Percentiles rank a stretch among this genome's conserved stretches.
These are phyloP conservation scores for Oxygymnocypris stewartii DNA, from an alignment of 2,113 vertebrate genomes.

Conservation along the genomic window DNA sequence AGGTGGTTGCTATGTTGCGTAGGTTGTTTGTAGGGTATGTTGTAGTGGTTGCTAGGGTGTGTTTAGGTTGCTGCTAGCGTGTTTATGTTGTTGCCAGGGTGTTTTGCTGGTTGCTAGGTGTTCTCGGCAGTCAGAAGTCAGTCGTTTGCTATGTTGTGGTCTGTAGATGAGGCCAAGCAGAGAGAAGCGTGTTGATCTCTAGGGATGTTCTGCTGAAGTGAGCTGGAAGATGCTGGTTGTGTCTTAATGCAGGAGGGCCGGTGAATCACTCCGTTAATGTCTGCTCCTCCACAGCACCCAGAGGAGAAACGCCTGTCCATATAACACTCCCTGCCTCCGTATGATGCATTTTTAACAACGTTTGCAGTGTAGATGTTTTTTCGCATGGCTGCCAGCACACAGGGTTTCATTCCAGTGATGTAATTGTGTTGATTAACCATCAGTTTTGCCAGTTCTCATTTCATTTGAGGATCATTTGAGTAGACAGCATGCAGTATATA, in stretches of 20 bases:
- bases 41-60: no score
- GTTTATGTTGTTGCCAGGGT: neutral
- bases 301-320: neutral
- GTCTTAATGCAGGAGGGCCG: neutral
- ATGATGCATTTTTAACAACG: conserved; percentile 8
- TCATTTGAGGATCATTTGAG: neutral
- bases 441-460: neutral
- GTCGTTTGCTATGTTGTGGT: neutral
- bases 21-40: no score
- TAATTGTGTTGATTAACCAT: neutral
- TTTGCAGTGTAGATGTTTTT: neutral
- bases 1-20: neutral
- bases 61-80: neutral
- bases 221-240: neutral
- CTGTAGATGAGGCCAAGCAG: neutral
- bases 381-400: neutral
- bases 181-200: neutral
- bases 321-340: neutral
- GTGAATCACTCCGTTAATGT: conserved; percentile 2
- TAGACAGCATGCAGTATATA: neutral
- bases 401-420: neutral
- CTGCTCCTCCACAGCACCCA: neutral
- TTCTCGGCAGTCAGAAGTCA: neutral
- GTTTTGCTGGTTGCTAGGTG: neutral
- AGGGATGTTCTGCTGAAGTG: conserved; percentile 11